A percentile compares a stretch with the other conserved stretches of the same genome.
phyloP scores from a whole-genome alignment of 37 sponge, comb jelly and placozoan species.

The Ephydatia muelleri region DNA sequence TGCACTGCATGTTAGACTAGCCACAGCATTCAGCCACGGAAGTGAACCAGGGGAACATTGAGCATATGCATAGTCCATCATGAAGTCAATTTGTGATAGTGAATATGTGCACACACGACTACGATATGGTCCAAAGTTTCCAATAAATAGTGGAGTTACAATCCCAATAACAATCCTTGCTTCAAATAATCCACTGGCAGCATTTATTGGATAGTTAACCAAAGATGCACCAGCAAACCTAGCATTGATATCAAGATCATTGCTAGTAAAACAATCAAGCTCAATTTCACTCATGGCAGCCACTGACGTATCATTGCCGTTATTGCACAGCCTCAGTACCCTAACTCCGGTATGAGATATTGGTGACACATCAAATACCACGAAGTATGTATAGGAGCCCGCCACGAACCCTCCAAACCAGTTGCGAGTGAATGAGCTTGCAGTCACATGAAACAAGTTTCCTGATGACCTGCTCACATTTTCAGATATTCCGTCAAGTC shows the following conservation, averaged over 20 bases:
- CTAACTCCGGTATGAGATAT: neutral
- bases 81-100: no score
- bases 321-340: constrained; percentile 3
- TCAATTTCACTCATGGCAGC: constrained; percentile 1
- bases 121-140: neutral
- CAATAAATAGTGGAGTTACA: neutral
- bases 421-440: no score
- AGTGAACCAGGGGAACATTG: no score
- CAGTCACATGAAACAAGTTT: no score
- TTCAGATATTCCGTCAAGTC: neutral
- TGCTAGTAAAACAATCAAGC: neutral
- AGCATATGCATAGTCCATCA: constrained; percentile 8
- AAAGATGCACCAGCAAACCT: constrained; percentile 4
- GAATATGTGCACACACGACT: no score
- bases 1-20: neutral
- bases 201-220: neutral
- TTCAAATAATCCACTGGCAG: no score
- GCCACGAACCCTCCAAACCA: no score
- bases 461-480: no score
- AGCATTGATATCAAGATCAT: neutral
- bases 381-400: constrained; percentile 22
- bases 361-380: neutral
- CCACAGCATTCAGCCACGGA: neutral
- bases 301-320: neutral
- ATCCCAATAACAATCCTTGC: neutral